Conservation (phyloP, 1,140 invertebrate genomes). For the Hylaeus anthracinus region DNA sequence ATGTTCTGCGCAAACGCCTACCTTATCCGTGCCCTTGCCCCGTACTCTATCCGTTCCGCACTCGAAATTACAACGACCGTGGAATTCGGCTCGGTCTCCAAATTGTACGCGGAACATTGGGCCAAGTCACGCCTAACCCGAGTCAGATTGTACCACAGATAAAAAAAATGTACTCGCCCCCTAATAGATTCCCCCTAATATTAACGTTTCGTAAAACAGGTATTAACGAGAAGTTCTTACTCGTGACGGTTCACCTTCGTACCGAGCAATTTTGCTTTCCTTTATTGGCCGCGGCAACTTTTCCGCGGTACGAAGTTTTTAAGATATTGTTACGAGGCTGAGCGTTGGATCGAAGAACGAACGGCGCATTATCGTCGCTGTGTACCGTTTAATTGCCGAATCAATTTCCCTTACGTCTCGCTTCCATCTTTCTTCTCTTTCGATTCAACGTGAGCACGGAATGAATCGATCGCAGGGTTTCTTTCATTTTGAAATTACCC, state of each 20-base stretch:
- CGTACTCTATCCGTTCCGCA: not conserved
- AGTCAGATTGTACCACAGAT: too few species aligned
- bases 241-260: not conserved
- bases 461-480: slow-evolving; percentile 29
- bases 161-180: too few species aligned
- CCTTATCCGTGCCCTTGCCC: not conserved
- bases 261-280: not conserved
- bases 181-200: not conserved
- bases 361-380: slow-evolving; percentile 15
- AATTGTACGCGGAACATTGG: not conserved
- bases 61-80: slow-evolving; percentile 20
- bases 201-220: slow-evolving; percentile 7
- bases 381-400: slow-evolving; percentile 28
- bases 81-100: not conserved
- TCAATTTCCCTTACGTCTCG: not conserved
- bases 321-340: not conserved
- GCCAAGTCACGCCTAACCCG: not conserved
- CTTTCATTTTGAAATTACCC: slow-evolving; percentile 35
- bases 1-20: not conserved
- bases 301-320: slow-evolving; percentile 17
- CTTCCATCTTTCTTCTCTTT: not conserved
- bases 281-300: slow-evolving; percentile 4
- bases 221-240: slow-evolving; percentile 31
- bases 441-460: not conserved
- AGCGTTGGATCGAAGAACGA: not conserved